A percentile compares a stretch with the other conserved stretches of the same genome.
Conservation (phyloP, 1,140 invertebrate species). For the Palaemon carinicauda region DNA sequence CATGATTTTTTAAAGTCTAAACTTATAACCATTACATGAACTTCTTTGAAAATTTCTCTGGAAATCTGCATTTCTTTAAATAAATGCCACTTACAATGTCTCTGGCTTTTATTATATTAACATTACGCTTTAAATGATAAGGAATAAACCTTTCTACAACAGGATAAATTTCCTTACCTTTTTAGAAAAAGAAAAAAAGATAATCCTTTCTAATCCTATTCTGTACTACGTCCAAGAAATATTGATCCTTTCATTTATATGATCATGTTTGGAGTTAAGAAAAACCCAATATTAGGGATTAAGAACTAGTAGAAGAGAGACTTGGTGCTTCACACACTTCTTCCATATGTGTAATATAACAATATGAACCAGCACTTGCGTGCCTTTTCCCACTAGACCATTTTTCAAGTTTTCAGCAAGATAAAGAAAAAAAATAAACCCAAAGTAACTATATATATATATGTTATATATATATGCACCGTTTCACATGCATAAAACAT, state of each 20-base stretch:
- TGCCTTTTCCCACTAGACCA: conserved; percentile 29
- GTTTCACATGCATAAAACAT: conserved; percentile 37
- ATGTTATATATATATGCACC: too few relatives aligned
- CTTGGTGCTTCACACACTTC: conserved; percentile 45
- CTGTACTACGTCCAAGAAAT: conserved; percentile 41
- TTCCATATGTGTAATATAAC: background rate
- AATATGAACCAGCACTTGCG: too few relatives aligned
- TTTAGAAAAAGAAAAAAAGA: background rate
- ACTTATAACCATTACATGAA: too few relatives aligned
- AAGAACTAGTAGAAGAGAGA: conserved; percentile 37
- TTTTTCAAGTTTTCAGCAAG: conserved; percentile 31
- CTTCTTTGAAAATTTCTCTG: too few relatives aligned
- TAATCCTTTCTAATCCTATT: conserved; percentile 47
- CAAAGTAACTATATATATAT: conserved; percentile 43
- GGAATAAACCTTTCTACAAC: background rate
- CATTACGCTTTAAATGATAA: background rate
- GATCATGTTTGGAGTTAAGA: too few relatives aligned
- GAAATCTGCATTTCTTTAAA: too few relatives aligned
- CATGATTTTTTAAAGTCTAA: too few relatives aligned
- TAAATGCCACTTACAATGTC: too few relatives aligned
- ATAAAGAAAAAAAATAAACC: conserved; percentile 43
- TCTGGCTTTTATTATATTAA: too few relatives aligned
- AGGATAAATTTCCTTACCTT: background rate
- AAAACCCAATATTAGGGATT: background rate
- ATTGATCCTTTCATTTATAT: background rate